These are phyloP conservation scores for Pelochelys cantorii DNA, from an alignment of 2,797 vertebrate genomes.

Conservation along the genomic window DNA sequence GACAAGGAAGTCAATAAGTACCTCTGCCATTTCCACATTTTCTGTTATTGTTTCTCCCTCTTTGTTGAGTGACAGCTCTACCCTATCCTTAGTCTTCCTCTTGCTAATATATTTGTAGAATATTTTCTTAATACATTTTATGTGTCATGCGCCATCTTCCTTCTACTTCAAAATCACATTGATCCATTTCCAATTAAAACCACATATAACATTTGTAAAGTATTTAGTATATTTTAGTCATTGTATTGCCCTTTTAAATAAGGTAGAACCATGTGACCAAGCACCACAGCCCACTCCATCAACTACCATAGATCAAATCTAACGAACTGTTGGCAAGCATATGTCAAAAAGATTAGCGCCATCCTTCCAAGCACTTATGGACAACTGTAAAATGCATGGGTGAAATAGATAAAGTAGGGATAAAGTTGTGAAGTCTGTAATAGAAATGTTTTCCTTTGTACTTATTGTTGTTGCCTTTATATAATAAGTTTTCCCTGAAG, in stretches of 20 bases:
- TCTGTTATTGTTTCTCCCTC: too few species aligned
- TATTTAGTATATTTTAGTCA: background rate
- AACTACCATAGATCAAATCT: background rate
- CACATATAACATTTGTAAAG: background rate
- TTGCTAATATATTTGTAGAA: too few species aligned
- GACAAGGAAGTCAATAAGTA: too few species aligned
- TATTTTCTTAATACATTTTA: too few species aligned
- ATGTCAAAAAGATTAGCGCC: slow-evolving; percentile 6
- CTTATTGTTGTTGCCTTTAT: slow-evolving; percentile 57
- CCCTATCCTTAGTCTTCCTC: too few species aligned
- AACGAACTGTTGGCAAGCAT: slow-evolving; percentile 26
- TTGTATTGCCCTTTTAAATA: background rate
- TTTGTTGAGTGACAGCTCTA: too few species aligned
- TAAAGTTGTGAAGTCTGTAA: slow-evolving; percentile 48
- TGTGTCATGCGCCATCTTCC: background rate
- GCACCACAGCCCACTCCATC: background rate
- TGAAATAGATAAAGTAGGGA: background rate
- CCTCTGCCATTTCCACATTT: too few species aligned
- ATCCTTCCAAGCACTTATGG: slow-evolving; percentile 54
- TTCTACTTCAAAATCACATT: background rate
- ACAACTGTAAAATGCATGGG: slow-evolving; percentile 50
- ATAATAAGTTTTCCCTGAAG: slow-evolving; percentile 71
- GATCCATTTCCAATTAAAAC: background rate
- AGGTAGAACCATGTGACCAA: background rate
- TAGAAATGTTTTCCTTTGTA: slow-evolving; percentile 66